Evolutionary conservation across 1,140 invertebrate species (phyloP).

Genomic region (Pachypeltis micranthus): DNA sequence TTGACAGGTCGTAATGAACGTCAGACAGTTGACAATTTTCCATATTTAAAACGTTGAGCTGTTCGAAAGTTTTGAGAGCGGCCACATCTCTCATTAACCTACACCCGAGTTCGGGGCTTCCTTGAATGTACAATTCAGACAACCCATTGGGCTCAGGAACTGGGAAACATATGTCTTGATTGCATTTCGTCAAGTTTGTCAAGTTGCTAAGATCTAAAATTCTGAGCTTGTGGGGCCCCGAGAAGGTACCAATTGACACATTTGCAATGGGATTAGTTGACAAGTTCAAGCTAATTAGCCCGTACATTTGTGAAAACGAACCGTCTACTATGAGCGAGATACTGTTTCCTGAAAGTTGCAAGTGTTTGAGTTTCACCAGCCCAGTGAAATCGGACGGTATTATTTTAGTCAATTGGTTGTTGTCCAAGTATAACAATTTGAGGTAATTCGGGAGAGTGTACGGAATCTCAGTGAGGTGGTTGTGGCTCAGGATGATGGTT

Average conservation of each 20-base stretch:
- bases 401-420: slow-evolving; percentile 54
- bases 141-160: slow-evolving; percentile 54
- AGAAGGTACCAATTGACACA: slow-evolving; percentile 51
- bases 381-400: slow-evolving; percentile 52
- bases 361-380: slow-evolving; percentile 52
- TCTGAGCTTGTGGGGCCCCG: slow-evolving; percentile 48
- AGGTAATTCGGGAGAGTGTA: slow-evolving; percentile 50
- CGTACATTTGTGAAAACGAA: slow-evolving; percentile 49
- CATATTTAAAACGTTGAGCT: slow-evolving; percentile 55
- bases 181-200: slow-evolving; percentile 40
- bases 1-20: slow-evolving; percentile 52
- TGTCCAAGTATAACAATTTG: slow-evolving; percentile 46
- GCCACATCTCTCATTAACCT: slow-evolving; percentile 56
- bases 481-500: slow-evolving; percentile 66
- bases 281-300: slow-evolving; percentile 57
- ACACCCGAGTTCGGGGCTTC: slow-evolving; percentile 54
- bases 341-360: slow-evolving; percentile 54
- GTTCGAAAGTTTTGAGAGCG: slow-evolving; percentile 52
- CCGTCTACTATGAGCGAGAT: slow-evolving; percentile 52
- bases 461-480: slow-evolving; percentile 53
- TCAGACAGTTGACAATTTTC: slow-evolving; percentile 47
- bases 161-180: slow-evolving; percentile 46
- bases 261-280: slow-evolving; percentile 61
- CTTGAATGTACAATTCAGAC: slow-evolving; percentile 55
- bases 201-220: slow-evolving; percentile 55